Percentiles rank a stretch among this genome's conserved stretches.
Evolutionary conservation across 2,888 invertebrate genomes (phyloP).

Genomic region (Erebia palarica): DNA sequence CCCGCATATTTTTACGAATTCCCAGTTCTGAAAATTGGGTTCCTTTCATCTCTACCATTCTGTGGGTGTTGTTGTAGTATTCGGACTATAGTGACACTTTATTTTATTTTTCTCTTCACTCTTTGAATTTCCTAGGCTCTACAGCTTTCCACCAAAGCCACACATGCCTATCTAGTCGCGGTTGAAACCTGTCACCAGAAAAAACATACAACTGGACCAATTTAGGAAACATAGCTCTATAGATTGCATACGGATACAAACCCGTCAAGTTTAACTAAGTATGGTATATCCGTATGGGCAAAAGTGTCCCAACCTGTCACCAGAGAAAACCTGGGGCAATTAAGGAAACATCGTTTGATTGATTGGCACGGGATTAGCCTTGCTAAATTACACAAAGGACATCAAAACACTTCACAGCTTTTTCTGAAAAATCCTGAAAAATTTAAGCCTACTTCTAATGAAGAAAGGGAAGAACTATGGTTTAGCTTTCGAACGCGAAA

Average conservation of each 20-base stretch:
- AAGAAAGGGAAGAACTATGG: no score
- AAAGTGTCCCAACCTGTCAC: neutral
- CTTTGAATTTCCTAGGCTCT: neutral
- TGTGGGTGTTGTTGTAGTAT: no score
- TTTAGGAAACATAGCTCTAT: neutral
- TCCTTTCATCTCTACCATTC: no score
- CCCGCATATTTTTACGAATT: no score
- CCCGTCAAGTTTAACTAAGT: neutral
- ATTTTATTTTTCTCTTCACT: no score
- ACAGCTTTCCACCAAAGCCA: neutral
- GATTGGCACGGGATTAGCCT: neutral
- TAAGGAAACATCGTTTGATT: slow-evolving; percentile 9
- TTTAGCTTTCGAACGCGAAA: no score
- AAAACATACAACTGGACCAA: neutral
- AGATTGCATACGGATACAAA: slow-evolving; percentile 3
- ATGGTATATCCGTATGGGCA: no score
- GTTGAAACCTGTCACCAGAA: neutral
- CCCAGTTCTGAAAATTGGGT: no score
- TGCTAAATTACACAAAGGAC: neutral
- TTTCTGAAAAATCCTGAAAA: neutral
- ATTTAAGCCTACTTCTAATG: no score
- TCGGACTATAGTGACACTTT: no score
- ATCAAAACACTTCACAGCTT: neutral
- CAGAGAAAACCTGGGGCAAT: slow-evolving; percentile 15
- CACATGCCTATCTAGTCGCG: neutral